Conservation (phyloP, 2,888 invertebrate genomes). For the Synergus laeviventris region DNA sequence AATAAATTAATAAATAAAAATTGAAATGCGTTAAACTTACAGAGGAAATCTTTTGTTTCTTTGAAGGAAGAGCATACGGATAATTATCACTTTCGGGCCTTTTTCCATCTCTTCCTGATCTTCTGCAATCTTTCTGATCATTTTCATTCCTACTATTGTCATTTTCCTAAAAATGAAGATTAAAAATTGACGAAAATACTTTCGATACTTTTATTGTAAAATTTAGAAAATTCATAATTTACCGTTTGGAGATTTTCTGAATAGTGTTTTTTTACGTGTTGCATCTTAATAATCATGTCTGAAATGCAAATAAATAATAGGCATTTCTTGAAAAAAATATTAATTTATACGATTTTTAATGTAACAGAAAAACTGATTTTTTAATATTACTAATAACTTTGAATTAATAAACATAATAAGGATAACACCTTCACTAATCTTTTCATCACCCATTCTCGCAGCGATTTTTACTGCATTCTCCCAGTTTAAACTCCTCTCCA, state of each 20-base stretch:
- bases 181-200: background rate
- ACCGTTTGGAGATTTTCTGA: background rate
- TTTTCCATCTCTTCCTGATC: slow-evolving; percentile 4
- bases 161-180: background rate
- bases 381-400: no score
- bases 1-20: no score
- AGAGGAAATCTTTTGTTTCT: slow-evolving; percentile 11
- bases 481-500: slow-evolving; percentile 8
- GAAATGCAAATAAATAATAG: background rate
- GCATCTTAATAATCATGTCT: background rate
- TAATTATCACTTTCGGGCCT: background rate
- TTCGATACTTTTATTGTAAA: background rate
- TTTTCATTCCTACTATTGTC: background rate
- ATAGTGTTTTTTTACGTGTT: background rate
- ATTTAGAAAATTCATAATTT: background rate
- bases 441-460: slow-evolving; percentile 1
- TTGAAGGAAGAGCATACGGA: background rate
- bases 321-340: background rate
- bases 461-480: slow-evolving; percentile 13
- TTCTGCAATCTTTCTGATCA: background rate
- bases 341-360: no score
- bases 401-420: background rate
- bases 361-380: no score
- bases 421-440: slow-evolving; percentile 12
- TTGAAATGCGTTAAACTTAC: background rate